These are phyloP conservation scores for Eupsilia transversa DNA, from an alignment of 2,888 invertebrate species.

Conservation along the genomic window DNA sequence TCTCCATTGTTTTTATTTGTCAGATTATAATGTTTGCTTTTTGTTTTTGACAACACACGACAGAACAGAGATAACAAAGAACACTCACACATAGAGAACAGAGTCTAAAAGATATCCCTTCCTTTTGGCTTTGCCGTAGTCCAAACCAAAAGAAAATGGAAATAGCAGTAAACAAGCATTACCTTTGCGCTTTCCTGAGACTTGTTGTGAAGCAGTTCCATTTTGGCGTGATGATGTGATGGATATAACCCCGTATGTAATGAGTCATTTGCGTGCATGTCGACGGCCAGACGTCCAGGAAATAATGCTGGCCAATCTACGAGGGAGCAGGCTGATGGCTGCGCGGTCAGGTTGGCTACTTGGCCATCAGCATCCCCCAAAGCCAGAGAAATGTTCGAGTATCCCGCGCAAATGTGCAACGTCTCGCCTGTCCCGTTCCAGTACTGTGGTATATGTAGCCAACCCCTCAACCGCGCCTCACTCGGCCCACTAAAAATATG, in stretches of 20 bases:
- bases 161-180: conserved; percentile 1
- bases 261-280: conserved; percentile 92
- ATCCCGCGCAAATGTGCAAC: conserved; percentile 94
- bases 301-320: conserved; percentile 92
- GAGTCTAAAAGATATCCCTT: neutral
- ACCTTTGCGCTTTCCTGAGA: conserved; percentile 94
- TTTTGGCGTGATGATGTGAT: conserved; percentile 93
- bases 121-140: no score
- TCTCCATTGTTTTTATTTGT: neutral
- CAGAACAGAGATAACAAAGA: neutral
- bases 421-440: conserved; percentile 93
- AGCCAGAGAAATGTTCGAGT: conserved; percentile 93
- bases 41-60: neutral
- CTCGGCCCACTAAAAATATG: conserved; percentile 93
- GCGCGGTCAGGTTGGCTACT: conserved; percentile 92
- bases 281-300: conserved; percentile 92
- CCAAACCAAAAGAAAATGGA: neutral
- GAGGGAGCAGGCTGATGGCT: conserved; percentile 92
- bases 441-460: conserved; percentile 94
- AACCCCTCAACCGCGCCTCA: conserved; percentile 95
- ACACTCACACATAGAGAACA: neutral
- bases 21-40: neutral
- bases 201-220: conserved; percentile 95
- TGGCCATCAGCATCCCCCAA: conserved; percentile 88
- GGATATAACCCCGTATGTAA: conserved; percentile 90